Conservation (phyloP, 2,797 vertebrate species). For the Rhabdomys pumilio region DNA sequence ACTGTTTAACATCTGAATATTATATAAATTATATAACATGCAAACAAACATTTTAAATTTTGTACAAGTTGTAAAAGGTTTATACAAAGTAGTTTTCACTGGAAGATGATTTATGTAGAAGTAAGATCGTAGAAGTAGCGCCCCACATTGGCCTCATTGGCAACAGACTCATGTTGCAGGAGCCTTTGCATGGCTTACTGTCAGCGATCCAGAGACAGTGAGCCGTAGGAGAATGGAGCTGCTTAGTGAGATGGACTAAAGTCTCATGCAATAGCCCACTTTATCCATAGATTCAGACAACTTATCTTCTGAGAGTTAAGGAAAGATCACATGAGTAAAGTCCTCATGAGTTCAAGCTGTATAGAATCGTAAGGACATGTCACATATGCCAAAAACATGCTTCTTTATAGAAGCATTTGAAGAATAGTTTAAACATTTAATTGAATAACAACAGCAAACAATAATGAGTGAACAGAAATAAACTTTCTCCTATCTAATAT, state of each 20-base stretch:
- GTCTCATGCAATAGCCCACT: background rate
- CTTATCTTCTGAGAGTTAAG: background rate
- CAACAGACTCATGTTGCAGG: conserved; percentile 49
- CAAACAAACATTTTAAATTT: conserved; percentile 73
- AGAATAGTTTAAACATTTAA: background rate
- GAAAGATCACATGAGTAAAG: background rate
- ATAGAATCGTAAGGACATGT: background rate
- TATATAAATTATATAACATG: conserved; percentile 60
- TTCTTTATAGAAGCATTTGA: background rate
- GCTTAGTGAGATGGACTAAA: background rate
- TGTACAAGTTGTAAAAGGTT: background rate
- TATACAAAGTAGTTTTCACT: conserved; percentile 68
- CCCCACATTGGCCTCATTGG: conserved; percentile 51
- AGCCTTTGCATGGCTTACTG: conserved; percentile 47
- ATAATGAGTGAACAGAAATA: background rate
- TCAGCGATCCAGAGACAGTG: background rate
- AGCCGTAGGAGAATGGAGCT: background rate
- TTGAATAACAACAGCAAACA: background rate
- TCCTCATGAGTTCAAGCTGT: background rate
- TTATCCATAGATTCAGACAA: background rate
- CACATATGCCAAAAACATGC: background rate
- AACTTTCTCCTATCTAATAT: background rate
- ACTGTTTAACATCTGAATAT: conserved; percentile 53
- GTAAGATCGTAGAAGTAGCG: conserved; percentile 31
- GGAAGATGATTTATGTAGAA: conserved; percentile 60